Conservation (phyloP, 1,140 invertebrate species). For the Plutomurus gul region DNA sequence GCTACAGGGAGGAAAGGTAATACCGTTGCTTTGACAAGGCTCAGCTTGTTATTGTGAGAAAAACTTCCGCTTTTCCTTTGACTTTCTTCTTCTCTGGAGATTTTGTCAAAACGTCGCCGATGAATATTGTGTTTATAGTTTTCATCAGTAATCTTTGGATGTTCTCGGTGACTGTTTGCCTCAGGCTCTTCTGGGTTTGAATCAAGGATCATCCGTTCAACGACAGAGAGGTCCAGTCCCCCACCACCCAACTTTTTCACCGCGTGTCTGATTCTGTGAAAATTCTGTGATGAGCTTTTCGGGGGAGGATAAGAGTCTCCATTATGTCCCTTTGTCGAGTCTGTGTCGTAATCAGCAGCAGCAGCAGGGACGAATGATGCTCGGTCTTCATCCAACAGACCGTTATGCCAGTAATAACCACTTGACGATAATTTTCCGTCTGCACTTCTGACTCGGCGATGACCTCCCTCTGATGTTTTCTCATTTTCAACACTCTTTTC, state of each 20-base stretch:
- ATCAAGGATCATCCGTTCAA: conserved; percentile 51
- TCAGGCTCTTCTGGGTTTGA: conserved; percentile 25
- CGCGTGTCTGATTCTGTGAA: conserved; percentile 52
- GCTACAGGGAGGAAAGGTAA: not conserved
- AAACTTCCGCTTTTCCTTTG: conserved; percentile 25
- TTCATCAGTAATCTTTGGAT: conserved; percentile 5
- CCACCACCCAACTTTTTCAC: conserved; percentile 50
- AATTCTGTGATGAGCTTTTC: conserved; percentile 34
- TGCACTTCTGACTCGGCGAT: not conserved
- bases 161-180: not conserved
- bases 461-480: not conserved
- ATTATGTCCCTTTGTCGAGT: not conserved
- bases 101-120: not conserved
- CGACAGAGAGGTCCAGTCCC: conserved; percentile 44
- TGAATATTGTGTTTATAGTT: conserved; percentile 19
- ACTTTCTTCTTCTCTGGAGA: not conserved
- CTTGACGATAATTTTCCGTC: conserved; percentile 15
- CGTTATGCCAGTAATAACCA: conserved; percentile 23
- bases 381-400: not conserved
- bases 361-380: not conserved
- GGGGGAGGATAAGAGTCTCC: not conserved
- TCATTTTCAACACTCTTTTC: not conserved
- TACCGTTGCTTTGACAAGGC: not conserved
- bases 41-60: not conserved
- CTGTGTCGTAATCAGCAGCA: not conserved